These are phyloP conservation scores for Rhingia campestris DNA, from an alignment of 2,888 invertebrate species.

Conservation along the genomic window DNA sequence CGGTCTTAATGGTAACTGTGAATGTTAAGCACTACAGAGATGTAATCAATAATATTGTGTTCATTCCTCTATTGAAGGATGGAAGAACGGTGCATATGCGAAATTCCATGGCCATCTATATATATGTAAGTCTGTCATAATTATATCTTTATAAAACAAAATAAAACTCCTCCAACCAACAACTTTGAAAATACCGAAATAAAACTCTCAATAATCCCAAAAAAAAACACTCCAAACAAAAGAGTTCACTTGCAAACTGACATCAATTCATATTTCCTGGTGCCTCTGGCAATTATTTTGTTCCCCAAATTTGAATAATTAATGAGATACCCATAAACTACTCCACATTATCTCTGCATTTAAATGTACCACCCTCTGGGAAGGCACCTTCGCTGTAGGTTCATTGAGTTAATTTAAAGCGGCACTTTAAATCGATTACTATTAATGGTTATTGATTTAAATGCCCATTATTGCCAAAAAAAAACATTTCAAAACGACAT, in stretches of 20 bases:
- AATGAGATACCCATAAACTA: conserved; percentile 23
- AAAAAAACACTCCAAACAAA: conserved; percentile 2
- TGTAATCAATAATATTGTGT: too few species aligned
- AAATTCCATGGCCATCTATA: too few species aligned
- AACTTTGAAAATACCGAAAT: too few species aligned
- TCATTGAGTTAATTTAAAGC: conserved; percentile 28
- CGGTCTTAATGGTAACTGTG: too few species aligned
- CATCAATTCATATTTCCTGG: background rate
- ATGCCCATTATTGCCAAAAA: conserved; percentile 64
- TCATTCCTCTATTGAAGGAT: too few species aligned
- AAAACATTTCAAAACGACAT: conserved; percentile 59
- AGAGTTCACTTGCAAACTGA: background rate
- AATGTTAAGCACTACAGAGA: too few species aligned
- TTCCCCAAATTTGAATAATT: background rate
- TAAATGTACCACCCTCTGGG: conserved; percentile 3
- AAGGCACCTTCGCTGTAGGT: conserved; percentile 9
- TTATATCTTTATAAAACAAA: too few species aligned
- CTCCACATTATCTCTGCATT: background rate
- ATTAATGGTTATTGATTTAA: conserved; percentile 65
- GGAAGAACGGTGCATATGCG: too few species aligned
- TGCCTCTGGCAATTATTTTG: too few species aligned
- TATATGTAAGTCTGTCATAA: too few species aligned
- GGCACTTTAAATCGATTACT: conserved; percentile 62
- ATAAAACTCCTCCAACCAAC: too few species aligned
- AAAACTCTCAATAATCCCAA: background rate